A percentile compares a stretch with the other conserved stretches of the same genome.
These are phyloP conservation scores for Callionymus lyra DNA, from an alignment of 2,113 vertebrate genomes.

Conservation along the genomic window DNA sequence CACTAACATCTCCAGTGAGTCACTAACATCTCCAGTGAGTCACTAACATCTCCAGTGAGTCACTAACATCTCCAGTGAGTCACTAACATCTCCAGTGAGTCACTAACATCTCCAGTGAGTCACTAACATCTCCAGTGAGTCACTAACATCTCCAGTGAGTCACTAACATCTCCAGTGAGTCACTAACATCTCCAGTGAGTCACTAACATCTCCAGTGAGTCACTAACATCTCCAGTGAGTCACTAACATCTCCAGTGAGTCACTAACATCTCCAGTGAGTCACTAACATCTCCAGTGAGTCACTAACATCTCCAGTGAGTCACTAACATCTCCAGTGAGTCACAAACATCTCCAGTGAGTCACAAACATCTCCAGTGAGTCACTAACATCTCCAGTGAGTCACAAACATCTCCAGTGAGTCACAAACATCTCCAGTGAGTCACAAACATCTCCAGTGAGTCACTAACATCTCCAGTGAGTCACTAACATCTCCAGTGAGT, in stretches of 20 bases:
- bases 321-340: constrained; percentile 23
- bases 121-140: constrained; percentile 23
- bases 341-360: constrained; percentile 24
- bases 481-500: constrained; percentile 23
- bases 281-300: constrained; percentile 23
- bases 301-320: constrained; percentile 23
- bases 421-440: constrained; percentile 24
- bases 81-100: constrained; percentile 23
- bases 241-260: constrained; percentile 23
- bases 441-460: too few species aligned
- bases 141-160: constrained; percentile 23
- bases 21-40: constrained; percentile 23
- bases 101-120: constrained; percentile 23
- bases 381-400: too few species aligned
- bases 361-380: too few species aligned
- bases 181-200: constrained; percentile 23
- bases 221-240: constrained; percentile 23
- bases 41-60: constrained; percentile 23
- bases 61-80: constrained; percentile 23
- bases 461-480: too few species aligned
- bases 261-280: constrained; percentile 23
- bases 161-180: constrained; percentile 23
- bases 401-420: constrained; percentile 24
- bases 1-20: constrained; percentile 23
- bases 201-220: constrained; percentile 23